Evolutionary conservation across 2,113 vertebrate genomes (phyloP), one percentile per base, ranked within the genome.

Genomic region (Leucopsar rothschildi): DNA sequence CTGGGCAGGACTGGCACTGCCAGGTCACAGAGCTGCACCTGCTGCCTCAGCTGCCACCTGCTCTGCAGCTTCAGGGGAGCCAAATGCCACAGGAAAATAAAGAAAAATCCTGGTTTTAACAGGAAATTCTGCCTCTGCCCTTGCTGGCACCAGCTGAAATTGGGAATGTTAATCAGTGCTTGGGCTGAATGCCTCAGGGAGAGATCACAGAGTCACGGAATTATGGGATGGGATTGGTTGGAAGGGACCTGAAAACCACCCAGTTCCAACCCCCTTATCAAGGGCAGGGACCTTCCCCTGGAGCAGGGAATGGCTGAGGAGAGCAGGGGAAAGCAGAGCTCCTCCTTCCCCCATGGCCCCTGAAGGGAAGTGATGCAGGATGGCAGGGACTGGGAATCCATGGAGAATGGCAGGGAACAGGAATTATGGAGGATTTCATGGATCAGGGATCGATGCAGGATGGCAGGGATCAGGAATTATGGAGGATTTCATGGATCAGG

Each of bases 231-330:
- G 45, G 45, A 45, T 45, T 14, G 40, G 40, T 15, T 40, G 40
- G 47, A 12, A 28, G 27, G 72, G 33, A 77, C 53, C 53, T 25
- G 11, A 8, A 24, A 35, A 20, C 5, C 55, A 33, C 1, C 12
- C 28, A 3, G 31, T 2, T 31, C 21, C 31, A 13, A 3, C 2
- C 3, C 29, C 47, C 18, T 5, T 15, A 25, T 22, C 9, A 0
- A 2, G 18, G 33, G 15, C 63, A 78, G 4, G 33, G 55, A 37
- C 37, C 28, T 45, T 4, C 27, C 45, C 1, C 21, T 6, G 55
- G 11, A 23, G 1, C 39, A 20, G 45, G 31, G 10, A 2, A 11
- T 3, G 82, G 21, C 14, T 39, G 29, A 9, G 23, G 3, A 24
- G 13, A 49, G 47, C 35, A 23, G 29, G 72, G 42, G 12, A 55